Evolutionary conservation across 1,140 invertebrate genomes (phyloP).

Genomic region (Atta cephalotes): DNA sequence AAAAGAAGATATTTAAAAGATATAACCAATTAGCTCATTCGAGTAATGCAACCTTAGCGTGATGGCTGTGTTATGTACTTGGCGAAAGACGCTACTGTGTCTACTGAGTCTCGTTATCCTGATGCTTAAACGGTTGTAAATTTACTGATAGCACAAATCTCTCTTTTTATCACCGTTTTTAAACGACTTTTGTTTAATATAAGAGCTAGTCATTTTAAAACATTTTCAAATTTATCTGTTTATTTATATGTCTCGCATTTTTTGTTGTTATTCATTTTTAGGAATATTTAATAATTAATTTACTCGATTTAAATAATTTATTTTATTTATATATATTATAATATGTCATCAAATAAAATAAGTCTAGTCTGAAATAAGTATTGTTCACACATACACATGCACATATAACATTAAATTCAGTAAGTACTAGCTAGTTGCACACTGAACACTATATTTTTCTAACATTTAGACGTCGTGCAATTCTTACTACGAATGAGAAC

Average conservation of each 20-base stretch:
- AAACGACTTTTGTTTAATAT: neutral
- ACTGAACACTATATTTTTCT: neutral
- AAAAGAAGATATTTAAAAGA: slow-evolving; percentile 3
- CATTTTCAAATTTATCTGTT: neutral
- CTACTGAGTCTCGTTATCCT: neutral
- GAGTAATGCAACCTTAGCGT: neutral
- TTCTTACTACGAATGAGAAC: neutral
- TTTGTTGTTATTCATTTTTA: neutral
- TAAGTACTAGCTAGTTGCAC: neutral
- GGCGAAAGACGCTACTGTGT: neutral
- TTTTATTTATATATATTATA: no score
- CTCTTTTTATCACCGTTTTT: slow-evolving; percentile 6
- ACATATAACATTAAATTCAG: neutral
- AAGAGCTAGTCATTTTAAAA: neutral
- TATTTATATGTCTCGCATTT: neutral
- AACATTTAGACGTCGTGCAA: neutral
- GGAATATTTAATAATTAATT: neutral
- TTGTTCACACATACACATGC: neutral
- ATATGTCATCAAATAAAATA: neutral
- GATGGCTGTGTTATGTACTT: neutral
- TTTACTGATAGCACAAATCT: slow-evolving; percentile 12
- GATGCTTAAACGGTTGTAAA: slow-evolving; percentile 6
- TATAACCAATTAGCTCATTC: neutral
- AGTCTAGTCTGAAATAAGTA: neutral
- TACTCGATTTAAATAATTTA: neutral